Conservation (phyloP, 2,797 vertebrate genomes). For the Squalus acanthias region DNA sequence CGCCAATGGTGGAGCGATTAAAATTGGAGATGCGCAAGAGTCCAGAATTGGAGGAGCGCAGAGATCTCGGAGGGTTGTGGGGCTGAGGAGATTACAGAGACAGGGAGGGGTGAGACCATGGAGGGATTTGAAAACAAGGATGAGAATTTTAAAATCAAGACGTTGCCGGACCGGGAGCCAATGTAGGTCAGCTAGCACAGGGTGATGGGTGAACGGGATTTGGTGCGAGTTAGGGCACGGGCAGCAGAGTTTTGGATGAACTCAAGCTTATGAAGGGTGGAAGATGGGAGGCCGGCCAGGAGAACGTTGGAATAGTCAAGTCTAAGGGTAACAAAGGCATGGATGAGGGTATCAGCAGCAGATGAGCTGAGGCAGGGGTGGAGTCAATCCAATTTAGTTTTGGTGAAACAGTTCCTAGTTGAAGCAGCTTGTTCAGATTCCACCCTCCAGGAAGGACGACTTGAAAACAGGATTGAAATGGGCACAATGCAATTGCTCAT, state of each 20-base stretch:
- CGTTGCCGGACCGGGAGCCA: background rate
- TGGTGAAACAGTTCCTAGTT: background rate
- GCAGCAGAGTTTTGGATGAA: background rate
- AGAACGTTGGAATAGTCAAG: background rate
- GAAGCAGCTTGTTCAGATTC: background rate
- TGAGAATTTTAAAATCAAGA: background rate
- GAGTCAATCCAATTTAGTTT: background rate
- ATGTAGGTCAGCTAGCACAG: background rate
- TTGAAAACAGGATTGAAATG: background rate
- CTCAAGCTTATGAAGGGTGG: background rate
- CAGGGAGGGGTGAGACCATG: background rate
- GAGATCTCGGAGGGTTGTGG: background rate
- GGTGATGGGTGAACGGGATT: background rate
- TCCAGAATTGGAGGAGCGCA: background rate
- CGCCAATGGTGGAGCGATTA: background rate
- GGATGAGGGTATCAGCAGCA: background rate
- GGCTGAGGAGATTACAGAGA: background rate
- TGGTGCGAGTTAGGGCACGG: background rate
- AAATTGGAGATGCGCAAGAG: background rate
- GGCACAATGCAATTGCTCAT: background rate
- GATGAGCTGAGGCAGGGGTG: background rate
- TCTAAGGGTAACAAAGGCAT: background rate
- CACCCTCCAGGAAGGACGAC: background rate
- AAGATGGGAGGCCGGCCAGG: background rate
- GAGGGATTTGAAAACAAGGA: background rate